A percentile compares a stretch with the other conserved stretches of the same genome.
phyloP scores from a whole-genome alignment of 37 sponge, comb jelly and placozoan genomes.

The Hexactinellida sp. region DNA sequence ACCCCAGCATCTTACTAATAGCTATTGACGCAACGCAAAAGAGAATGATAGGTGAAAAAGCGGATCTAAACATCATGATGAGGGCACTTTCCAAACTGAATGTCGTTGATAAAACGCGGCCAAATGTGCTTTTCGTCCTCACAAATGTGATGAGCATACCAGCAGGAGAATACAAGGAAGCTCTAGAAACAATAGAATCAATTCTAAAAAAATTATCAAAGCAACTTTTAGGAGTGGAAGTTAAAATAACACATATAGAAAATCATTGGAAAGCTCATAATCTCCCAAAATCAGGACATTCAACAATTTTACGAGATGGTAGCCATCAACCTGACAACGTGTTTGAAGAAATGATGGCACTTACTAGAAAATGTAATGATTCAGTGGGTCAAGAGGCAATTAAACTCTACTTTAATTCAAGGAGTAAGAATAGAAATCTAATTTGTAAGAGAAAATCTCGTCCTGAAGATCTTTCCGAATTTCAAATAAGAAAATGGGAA shows the following conservation, averaged over 20 bases:
- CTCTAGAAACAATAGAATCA: not conserved
- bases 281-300: not conserved
- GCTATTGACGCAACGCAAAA: not conserved
- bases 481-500: too few species aligned
- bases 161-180: not conserved
- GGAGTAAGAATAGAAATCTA: not conserved
- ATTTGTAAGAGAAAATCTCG: not conserved
- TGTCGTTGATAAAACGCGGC: not conserved
- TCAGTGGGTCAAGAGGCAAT: not conserved
- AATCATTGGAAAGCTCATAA: not conserved
- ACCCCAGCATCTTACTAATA: not conserved
- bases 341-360: not conserved
- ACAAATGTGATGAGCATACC: not conserved
- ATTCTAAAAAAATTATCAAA: not conserved
- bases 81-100: not conserved
- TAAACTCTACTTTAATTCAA: not conserved
- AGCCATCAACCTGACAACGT: not conserved
- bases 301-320: not conserved
- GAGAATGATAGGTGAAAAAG: not conserved
- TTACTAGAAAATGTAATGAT: not conserved
- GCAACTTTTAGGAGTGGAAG: not conserved
- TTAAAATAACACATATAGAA: not conserved
- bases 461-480: too few species aligned
- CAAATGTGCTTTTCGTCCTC: not conserved
- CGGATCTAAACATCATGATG: not conserved